Base-by-base conservation (phyloP, 2,888 invertebrate species). In the Poecilobothrus nobilitatus region DNA sequence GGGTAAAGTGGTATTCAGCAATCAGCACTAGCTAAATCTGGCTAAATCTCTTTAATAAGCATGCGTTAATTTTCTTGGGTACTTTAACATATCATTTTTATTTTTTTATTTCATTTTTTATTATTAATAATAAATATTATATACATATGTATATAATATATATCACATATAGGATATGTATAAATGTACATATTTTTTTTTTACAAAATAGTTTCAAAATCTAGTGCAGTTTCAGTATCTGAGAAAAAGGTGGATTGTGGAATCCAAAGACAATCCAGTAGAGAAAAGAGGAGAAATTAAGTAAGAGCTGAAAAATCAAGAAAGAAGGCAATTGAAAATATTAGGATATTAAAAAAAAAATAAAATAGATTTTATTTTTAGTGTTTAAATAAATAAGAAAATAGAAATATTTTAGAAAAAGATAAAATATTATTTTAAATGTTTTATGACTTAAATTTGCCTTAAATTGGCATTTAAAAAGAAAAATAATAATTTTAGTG, bases 241-340 rank as follows among this genome's bases (percentile, higher is more conserved):
- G 37, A 37, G 12, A 1, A 37, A 37, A 37, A 37, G 37, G 37
- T 37, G 37, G 37, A 37, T 53, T 53, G 53, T 53, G n/a, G 53
- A 53, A 12, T 53, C 53, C 53, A 53, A 53, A 53, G 53, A 37
- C 37, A 37, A 37, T 37, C 18, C 18, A 53, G 53, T 53, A 53
- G 53, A 53, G 53, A n/a, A 53, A 53, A 53, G 15, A 53, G 53
- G 53, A 53, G 53, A 53, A 53, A 53, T 53, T 53, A 53, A 53
- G 53, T 53, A 53, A 53, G 53, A 53, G 18, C 53, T 53, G 53
- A 53, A 53, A 53, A 53, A 53, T 53, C 18, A 53, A 53, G 53
- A 53, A 18, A 53, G 53, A 53, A 53, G 53, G 18, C 53, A 53
- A 53, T 53, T 53, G 53, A 53, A 53, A 53, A 53, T 53, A 53